These are phyloP conservation scores for Hirundichthys speculiger DNA, from an alignment of 2,113 vertebrate species.

Conservation along the genomic window DNA sequence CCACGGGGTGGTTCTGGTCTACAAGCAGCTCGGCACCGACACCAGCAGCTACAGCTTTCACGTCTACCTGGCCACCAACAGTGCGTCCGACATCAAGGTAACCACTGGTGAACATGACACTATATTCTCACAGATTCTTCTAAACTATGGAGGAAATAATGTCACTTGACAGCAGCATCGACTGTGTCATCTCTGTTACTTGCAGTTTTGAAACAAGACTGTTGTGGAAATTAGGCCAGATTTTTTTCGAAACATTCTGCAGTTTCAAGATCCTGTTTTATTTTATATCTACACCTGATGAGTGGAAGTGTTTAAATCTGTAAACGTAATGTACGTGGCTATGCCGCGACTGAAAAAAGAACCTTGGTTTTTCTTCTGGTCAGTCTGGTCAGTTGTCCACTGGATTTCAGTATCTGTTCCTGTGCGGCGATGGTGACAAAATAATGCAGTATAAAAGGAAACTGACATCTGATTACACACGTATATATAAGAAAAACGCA, in stretches of 20 bases:
- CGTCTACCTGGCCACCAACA: slow-evolving; percentile 88
- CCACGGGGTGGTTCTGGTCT: slow-evolving; percentile 86
- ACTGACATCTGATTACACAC: too few relatives aligned
- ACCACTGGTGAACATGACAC: background rate
- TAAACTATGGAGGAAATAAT: background rate
- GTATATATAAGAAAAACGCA: too few relatives aligned
- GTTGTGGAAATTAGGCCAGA: slow-evolving; percentile 18
- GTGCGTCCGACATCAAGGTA: slow-evolving; percentile 87
- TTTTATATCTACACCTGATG: background rate
- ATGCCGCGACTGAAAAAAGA: background rate
- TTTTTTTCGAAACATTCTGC: slow-evolving; percentile 13
- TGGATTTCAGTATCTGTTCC: background rate
- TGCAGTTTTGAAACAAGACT: background rate
- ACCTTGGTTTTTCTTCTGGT: background rate
- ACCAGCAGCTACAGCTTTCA: slow-evolving; percentile 83
- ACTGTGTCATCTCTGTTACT: background rate
- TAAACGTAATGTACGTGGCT: background rate
- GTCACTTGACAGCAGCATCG: background rate
- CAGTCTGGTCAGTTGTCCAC: background rate
- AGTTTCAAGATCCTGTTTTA: slow-evolving; percentile 31
- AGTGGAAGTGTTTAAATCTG: background rate
- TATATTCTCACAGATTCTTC: background rate
- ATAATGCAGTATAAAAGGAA: too few relatives aligned
- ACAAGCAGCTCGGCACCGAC: slow-evolving; percentile 77
- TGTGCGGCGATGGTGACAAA: background rate